phyloP scores from a whole-genome alignment of 2,113 vertebrate genomes.

The Rhinolophus sinicus region DNA sequence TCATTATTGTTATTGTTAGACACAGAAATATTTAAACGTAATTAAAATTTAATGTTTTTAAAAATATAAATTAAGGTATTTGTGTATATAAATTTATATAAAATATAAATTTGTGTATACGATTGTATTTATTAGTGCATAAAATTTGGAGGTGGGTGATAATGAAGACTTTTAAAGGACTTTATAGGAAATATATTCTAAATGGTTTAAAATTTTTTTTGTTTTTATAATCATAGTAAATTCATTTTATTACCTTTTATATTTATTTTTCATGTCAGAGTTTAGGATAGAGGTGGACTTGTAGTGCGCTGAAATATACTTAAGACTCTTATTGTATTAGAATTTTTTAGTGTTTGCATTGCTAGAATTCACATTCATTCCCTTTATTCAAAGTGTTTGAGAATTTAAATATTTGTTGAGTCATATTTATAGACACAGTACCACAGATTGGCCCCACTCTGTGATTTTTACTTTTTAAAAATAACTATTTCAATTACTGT shows the following conservation, averaged over 20 bases:
- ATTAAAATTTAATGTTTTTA: neutral
- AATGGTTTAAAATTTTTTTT: neutral
- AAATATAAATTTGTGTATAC: neutral
- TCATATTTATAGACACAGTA: neutral
- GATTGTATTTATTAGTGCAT: conserved; percentile 17
- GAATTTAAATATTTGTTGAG: conserved; percentile 39
- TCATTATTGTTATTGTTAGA: neutral
- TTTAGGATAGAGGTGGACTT: neutral
- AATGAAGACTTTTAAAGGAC: conserved; percentile 24
- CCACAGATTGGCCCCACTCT: neutral
- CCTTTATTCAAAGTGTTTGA: conserved; percentile 47
- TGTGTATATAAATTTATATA: too few species aligned
- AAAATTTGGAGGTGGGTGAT: neutral
- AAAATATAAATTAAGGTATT: conserved; percentile 38
- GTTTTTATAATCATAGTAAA: conserved; percentile 31
- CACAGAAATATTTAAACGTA: conserved; percentile 13
- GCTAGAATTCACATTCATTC: conserved; percentile 18
- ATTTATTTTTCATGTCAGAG: conserved; percentile 12
- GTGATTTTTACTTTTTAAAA: conserved; percentile 48
- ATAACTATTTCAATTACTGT: neutral
- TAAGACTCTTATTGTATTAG: neutral
- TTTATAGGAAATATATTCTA: conserved; percentile 43
- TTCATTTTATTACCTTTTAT: conserved; percentile 37
- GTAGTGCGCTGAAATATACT: neutral
- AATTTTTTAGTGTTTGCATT: conserved; percentile 20